Conservation (phyloP, 1,140 invertebrate species). For the Berghia stephanieae region DNA sequence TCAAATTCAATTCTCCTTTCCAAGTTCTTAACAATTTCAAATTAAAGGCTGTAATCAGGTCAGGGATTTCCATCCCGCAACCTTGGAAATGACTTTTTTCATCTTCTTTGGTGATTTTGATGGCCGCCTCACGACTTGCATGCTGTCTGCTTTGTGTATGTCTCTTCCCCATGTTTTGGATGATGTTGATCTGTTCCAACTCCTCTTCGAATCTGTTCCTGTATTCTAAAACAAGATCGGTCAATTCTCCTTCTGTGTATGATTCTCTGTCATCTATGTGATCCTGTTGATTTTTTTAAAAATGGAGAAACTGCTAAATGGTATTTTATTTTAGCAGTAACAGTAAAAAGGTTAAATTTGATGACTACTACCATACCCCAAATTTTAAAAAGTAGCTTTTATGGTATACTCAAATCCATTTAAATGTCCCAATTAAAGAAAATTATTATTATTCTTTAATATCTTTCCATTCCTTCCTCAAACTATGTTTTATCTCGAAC, state of each 20-base stretch:
- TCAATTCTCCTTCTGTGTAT: constrained; percentile 50
- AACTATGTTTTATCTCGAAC: too few species aligned
- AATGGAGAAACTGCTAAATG: too few species aligned
- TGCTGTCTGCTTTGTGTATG: constrained; percentile 49
- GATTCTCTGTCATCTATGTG: constrained; percentile 34
- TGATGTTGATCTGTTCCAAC: constrained; percentile 58
- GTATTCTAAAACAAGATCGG: constrained; percentile 42
- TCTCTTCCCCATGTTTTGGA: constrained; percentile 51
- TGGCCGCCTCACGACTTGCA: constrained; percentile 47
- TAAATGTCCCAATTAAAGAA: too few species aligned
- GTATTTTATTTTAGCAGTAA: too few species aligned
- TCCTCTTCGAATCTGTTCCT: constrained; percentile 54
- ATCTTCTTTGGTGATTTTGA: constrained; percentile 49
- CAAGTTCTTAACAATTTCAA: constrained; percentile 49
- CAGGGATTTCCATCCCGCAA: constrained; percentile 56
- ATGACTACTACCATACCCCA: too few species aligned
- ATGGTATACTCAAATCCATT: too few species aligned
- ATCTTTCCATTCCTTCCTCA: too few species aligned
- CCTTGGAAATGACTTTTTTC: constrained; percentile 52
- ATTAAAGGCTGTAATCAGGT: constrained; percentile 51
- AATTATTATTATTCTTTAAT: too few species aligned
- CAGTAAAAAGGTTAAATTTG: too few species aligned
- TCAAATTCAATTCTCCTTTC: constrained; percentile 51
- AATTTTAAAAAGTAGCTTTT: too few species aligned
- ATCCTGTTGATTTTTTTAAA: too few species aligned